phyloP scores from a whole-genome alignment of 2,113 vertebrate genomes.

The Puntigrus tetrazona region DNA sequence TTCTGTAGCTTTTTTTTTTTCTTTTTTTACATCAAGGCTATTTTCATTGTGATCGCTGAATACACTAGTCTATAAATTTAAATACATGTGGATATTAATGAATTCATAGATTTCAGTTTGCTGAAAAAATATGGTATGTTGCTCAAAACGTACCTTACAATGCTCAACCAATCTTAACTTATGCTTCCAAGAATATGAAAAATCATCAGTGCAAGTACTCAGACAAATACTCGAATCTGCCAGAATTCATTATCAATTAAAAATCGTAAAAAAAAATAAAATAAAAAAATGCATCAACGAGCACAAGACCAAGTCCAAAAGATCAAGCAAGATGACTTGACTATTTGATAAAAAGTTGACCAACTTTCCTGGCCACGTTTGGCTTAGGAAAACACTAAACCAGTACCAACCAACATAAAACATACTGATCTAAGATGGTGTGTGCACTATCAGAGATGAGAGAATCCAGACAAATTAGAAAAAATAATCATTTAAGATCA shows the following conservation, averaged over 20 bases:
- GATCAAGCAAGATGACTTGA: neutral
- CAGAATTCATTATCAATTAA: neutral
- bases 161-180: neutral
- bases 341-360: neutral
- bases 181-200: neutral
- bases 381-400: neutral
- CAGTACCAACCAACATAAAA: neutral
- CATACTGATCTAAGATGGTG: neutral
- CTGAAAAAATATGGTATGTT: neutral
- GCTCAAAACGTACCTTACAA: neutral
- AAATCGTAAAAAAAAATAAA: neutral
- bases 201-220: neutral
- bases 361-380: neutral
- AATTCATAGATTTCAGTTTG: neutral
- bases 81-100: neutral
- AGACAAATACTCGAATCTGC: neutral
- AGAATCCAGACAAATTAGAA: too few relatives aligned
- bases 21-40: too few relatives aligned
- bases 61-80: too few relatives aligned
- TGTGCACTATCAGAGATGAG: neutral
- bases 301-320: neutral
- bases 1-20: neutral
- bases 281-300: neutral
- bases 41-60: too few relatives aligned
- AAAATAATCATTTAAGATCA: neutral